Evolutionary conservation across 2,797 vertebrate genomes (phyloP), one percentile per base, ranked within the genome.

Genomic region (Pelobates cultripes): DNA sequence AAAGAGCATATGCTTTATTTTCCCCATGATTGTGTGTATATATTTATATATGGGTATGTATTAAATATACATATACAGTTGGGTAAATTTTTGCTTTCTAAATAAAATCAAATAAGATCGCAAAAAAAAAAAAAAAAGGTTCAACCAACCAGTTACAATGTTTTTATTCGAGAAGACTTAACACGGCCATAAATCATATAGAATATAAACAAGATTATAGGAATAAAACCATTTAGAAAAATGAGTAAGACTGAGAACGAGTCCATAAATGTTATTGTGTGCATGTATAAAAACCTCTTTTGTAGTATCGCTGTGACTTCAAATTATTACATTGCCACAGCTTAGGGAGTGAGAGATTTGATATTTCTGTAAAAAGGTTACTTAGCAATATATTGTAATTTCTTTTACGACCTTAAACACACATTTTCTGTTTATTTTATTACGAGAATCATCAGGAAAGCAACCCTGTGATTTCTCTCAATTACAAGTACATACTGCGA

Each of bases 191-290:
- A 79, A 79, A 84, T 84, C 82, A 84, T 75, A 42, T 61, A 42
- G 57, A 63, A 68, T 84, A 76, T 70, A 84, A 84, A 84, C 79
- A 76, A 67, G 77, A 84, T 84, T 84, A 84, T 70, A 76, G 67
- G 60, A 76, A 76, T 84, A 79, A 76, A 75, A 76, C 77, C 72
- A 75, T 84, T 84, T 84, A 84, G 73, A 79, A 80, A 84, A 80
- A 84, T 79, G 82, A 80, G 82, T 53, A 84, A 84, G 73, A 76
- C 82, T 43, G 75, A 72, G 73, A 75, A 80, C 67, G 76, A 75
- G 73, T 80, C 73, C 76, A 71, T 84, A 80, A 84, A 80, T 72
- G 68, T 79, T 84, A 84, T 71, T 64, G 77, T 72, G 60, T 72
- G 69, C 77, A 79, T 80, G 68, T 67, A 67, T 84, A 84, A 84